phyloP scores from a whole-genome alignment of 30 jellyfish, hydroid and myxozoan species.

The Hydractinia symbiolongicarpus region DNA sequence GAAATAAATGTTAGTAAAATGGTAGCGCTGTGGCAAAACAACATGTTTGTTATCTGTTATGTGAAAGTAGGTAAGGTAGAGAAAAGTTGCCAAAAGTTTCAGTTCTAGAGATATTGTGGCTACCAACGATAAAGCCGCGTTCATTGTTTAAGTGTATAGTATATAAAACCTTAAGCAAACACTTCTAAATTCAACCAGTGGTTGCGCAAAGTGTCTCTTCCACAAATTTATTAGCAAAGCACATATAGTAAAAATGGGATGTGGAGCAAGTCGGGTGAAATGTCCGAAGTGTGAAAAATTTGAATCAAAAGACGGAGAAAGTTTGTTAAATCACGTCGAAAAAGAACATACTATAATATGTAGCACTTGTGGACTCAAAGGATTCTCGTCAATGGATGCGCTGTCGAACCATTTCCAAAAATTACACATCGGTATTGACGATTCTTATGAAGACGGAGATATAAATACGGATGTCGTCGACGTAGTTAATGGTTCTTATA shows the following conservation, averaged over 20 bases:
- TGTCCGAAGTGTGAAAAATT: slow-evolving; percentile 13
- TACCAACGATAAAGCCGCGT: too few relatives aligned
- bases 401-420: not conserved
- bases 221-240: too few relatives aligned
- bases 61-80: too few relatives aligned
- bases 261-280: not conserved
- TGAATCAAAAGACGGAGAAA: not conserved
- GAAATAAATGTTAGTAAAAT: too few relatives aligned
- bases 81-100: too few relatives aligned
- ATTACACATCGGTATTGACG: not conserved
- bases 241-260: not conserved
- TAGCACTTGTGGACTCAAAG: not conserved
- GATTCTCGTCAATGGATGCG: not conserved
- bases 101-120: too few relatives aligned
- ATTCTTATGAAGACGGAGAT: not conserved
- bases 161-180: too few relatives aligned
- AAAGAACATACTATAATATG: not conserved
- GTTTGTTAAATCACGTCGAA: not conserved
- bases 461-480: not conserved
- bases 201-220: too few relatives aligned
- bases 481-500: not conserved
- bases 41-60: too few relatives aligned
- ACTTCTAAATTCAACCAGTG: too few relatives aligned
- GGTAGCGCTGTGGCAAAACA: too few relatives aligned
- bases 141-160: too few relatives aligned